A percentile compares a stretch with the other conserved stretches of the same genome.
phyloP scores from a whole-genome alignment of 30 jellyfish, hydroid and myxozoan species.

The Turritopsis rubra region DNA sequence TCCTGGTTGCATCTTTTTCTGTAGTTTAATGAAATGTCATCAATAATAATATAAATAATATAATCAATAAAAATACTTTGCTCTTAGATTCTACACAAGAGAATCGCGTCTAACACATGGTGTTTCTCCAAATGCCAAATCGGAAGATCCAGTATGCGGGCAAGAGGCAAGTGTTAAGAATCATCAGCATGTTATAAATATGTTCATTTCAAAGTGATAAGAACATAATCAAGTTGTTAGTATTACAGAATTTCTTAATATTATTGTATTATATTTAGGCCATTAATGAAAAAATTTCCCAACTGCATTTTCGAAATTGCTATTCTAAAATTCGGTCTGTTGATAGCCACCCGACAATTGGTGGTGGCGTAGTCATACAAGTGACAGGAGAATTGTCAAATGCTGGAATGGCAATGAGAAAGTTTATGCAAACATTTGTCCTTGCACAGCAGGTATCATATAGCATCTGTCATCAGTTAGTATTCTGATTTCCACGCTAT shows the following conservation, averaged over 20 bases:
- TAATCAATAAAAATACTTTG: too few species aligned
- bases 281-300: constrained; percentile 65
- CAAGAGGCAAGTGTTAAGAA: constrained; percentile 73
- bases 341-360: constrained; percentile 86
- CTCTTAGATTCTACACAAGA: constrained; percentile 60
- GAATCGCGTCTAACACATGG: constrained; percentile 86
- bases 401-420: constrained; percentile 73
- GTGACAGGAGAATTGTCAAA: constrained; percentile 83
- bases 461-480: background rate
- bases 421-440: constrained; percentile 85
- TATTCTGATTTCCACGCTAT: background rate
- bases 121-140: constrained; percentile 44
- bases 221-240: constrained; percentile 11
- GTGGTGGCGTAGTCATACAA: constrained; percentile 91
- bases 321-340: constrained; percentile 67
- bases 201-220: background rate
- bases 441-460: constrained; percentile 70
- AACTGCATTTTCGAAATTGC: constrained; percentile 67
- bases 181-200: background rate
- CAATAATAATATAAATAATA: too few species aligned
- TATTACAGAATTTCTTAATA: background rate
- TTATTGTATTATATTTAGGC: constrained; percentile 44
- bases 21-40: background rate
- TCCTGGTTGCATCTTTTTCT: too few species aligned
- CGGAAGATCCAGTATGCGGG: constrained; percentile 75